Base-by-base conservation (phyloP, 64 coral and sea anemone genomes). In the Cladopsammia gracilis region DNA sequence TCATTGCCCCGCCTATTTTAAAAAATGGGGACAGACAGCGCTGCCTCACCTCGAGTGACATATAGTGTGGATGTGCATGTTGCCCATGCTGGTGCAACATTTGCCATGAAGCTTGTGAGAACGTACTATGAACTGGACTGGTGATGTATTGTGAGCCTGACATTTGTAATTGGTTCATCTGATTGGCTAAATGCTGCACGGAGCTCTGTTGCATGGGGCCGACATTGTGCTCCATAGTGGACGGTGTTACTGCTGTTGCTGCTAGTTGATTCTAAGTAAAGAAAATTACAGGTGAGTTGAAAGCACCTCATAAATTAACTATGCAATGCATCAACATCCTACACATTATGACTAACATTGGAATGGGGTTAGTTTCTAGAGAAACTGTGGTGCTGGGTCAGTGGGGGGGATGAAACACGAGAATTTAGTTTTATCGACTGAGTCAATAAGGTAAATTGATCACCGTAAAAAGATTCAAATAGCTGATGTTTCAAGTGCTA, bases 131-230 rank as follows among this genome's bases (percentile, higher is more conserved):
- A 8, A 97, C 96, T 75, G 96, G 96, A 88, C 96, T 97, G 43
- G 96, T 97, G 4, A 97, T 89, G 73, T 97, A 97, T 58, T 97
- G 96, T 5, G 96, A 97, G 26, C 96, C 96, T 43, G 96, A 97
- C 87, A 97, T 58, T 73, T 97, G 96, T 13, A 97, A 77, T 75
- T 97, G 96, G 50, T 87, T 93, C 96, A 97, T 94, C 83, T 97
- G 96, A 71, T 86, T 79, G 10, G 96, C 58, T 70, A 97, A 88
- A 24, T 86, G 89, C 7, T 88, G 68, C 12, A 73, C 72, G 15
- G 89, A 70, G 22, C 62, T 71, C 68, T 91, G 89, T 4, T 91
- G 89, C 78, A 91, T 60, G 62, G 89, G 51, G 6, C 75, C 57
- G 0, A 83, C 89, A 83, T 49, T 91, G 52, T 83, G 78, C 8